Percentiles rank a stretch among this genome's conserved stretches.
Evolutionary conservation across 2,888 invertebrate genomes (phyloP).

Genomic region (Lutraria lutraria): DNA sequence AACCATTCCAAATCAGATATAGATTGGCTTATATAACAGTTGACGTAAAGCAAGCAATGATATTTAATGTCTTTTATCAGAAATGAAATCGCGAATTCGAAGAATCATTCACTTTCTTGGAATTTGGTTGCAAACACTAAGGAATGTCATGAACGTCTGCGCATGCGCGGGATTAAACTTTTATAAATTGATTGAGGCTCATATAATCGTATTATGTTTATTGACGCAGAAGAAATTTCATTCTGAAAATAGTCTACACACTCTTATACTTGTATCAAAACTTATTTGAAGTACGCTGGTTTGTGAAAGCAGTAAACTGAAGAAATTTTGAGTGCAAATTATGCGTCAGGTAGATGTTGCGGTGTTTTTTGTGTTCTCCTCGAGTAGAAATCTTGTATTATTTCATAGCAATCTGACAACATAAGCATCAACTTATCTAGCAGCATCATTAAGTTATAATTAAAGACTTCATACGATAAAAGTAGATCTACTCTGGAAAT

Average conservation of each 20-base stretch:
- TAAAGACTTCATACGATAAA: not conserved
- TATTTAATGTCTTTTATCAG: not conserved
- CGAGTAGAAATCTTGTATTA: not conserved
- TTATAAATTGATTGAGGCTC: not conserved
- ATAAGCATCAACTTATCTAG: not conserved
- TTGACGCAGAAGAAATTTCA: not conserved
- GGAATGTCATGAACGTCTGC: not conserved
- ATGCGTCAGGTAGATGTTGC: not conserved
- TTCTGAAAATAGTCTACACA: not conserved
- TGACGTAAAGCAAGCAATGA: not conserved
- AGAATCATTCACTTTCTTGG: not conserved
- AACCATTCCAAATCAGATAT: not conserved
- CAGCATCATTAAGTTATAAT: not conserved
- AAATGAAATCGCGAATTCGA: not conserved
- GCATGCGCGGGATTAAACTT: slow-evolving; percentile 8
- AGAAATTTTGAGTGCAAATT: not conserved
- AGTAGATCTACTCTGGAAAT: not conserved
- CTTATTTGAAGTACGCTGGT: slow-evolving; percentile 1
- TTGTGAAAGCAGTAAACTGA: slow-evolving; percentile 1
- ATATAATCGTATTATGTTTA: not conserved
- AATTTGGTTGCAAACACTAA: not conserved
- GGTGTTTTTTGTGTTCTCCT: not conserved
- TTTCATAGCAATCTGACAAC: not conserved
- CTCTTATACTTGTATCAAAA: not conserved
- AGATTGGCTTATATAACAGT: not conserved